phyloP scores from a whole-genome alignment of 2,113 vertebrate species.

The Pygoscelis adeliae region DNA sequence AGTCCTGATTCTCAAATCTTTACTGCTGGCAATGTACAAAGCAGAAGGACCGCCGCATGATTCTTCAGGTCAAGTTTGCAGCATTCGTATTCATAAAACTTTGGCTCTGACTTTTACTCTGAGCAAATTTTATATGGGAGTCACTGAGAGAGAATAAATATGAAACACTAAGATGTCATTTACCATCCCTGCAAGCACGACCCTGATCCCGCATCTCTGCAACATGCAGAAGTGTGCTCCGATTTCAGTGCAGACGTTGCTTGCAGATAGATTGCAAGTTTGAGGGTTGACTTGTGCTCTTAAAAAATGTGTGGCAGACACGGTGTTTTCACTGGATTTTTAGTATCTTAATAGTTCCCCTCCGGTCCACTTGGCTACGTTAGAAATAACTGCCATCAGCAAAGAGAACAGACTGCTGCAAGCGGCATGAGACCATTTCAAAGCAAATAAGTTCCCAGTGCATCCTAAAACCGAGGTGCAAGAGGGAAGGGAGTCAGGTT shows the following conservation, averaged over 20 bases:
- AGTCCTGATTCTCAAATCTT: neutral
- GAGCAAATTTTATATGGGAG: neutral
- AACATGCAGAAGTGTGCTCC: neutral
- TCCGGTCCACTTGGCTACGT: too few species aligned
- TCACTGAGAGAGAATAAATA: neutral
- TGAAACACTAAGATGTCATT: neutral
- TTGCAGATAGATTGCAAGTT: neutral
- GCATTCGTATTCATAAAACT: neutral
- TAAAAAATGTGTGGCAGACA: fast-evolving
- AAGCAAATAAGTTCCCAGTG: neutral
- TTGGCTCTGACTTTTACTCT: neutral
- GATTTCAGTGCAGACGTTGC: fast-evolving
- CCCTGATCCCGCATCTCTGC: neutral
- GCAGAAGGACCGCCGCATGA: neutral
- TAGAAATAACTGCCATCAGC: neutral
- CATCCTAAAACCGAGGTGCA: neutral
- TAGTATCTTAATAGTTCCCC: neutral
- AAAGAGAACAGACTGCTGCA: neutral
- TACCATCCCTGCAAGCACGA: neutral
- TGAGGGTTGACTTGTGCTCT: neutral
- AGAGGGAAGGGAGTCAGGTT: neutral
- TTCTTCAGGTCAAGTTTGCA: neutral
- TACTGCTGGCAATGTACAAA: neutral
- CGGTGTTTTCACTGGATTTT: neutral
- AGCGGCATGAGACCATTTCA: neutral